Base-by-base conservation (phyloP, 2,113 vertebrate species). In the Strigops habroptila region DNA sequence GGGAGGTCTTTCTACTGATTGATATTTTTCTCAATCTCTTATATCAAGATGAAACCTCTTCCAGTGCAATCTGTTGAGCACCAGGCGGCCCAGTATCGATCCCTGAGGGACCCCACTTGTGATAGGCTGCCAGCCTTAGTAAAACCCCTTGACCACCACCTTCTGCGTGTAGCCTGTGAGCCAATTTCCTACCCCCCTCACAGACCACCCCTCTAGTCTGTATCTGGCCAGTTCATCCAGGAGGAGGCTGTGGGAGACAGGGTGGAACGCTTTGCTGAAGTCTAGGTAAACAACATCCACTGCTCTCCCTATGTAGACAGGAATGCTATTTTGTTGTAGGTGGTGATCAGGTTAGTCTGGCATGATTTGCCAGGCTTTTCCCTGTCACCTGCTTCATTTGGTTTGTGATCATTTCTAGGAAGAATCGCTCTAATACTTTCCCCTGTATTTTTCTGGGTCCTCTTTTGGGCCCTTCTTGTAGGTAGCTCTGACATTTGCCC, bases 71-170 rank as follows among this genome's bases (percentile, higher is more conserved):
- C 62, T 74, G 31, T 46, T 90, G 74, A 77, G 62, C 17, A n/a
- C 22, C 0, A 0, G 7, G 14, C 30, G 25, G 44, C 44, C 5
- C 35, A 51, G 14, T 53, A 41, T 52, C 1, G 0, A 23, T 13
- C 7, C 51, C 46, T 62, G 79, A 79, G 37, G 70, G 16, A 75
- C n/a, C 30, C 10, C n/a, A 28, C 33, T 70, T 51, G 27, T 78
- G 55, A n/a, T n/a, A 92, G 30, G 41, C 28, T 63, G 31, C 55
- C 65, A 85, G 44, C 12, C 65, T 70, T 27, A 25, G 55, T 33
- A 85, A 88, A 85, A 55, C 23, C 10, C 46, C 82, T 23, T 46
- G 53, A 87, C 41, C 19, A 14, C 44, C 5, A 6, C 21, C 24
- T 76, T 71, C 68, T 57, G 43, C 49, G 44, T 59, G 55, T 14